Evolutionary conservation across 1,140 invertebrate genomes (phyloP).

Genomic region (Aphidius gifuensis): DNA sequence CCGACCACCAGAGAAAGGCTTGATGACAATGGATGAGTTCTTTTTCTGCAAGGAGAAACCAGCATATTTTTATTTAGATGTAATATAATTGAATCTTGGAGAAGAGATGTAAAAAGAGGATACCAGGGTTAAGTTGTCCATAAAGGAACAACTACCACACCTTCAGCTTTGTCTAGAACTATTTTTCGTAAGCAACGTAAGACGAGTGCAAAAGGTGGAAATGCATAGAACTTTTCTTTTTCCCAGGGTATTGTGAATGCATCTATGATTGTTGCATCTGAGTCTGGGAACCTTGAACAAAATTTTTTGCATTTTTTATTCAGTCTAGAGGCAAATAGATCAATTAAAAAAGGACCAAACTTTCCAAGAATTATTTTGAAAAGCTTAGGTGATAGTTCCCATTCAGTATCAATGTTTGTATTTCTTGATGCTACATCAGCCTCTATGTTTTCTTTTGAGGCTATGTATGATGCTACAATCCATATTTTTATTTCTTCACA

Average conservation of each 20-base stretch:
- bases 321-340: conserved; percentile 21
- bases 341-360: too few relatives aligned
- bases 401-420: too few relatives aligned
- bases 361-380: too few relatives aligned
- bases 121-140: conserved; percentile 21
- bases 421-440: too few relatives aligned
- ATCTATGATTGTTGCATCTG: conserved; percentile 14
- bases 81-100: conserved; percentile 9
- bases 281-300: conserved; percentile 18
- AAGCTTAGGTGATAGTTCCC: too few relatives aligned
- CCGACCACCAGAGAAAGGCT: conserved; percentile 17
- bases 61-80: conserved; percentile 5
- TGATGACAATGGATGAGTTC: conserved; percentile 11
- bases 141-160: conserved; percentile 17
- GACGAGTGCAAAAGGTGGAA: conserved; percentile 20
- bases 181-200: conserved; percentile 17
- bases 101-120: conserved; percentile 3
- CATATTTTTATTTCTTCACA: too few relatives aligned
- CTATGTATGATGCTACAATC: too few relatives aligned
- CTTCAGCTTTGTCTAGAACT: conserved; percentile 16
- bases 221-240: conserved; percentile 17
- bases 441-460: too few relatives aligned
- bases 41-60: conserved; percentile 20
- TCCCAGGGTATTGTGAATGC: conserved; percentile 22
- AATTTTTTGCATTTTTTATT: conserved; percentile 21